Evolutionary conservation across 2,888 invertebrate species (phyloP), one percentile per base, ranked within the genome.

Genomic region (Tridacna gigas): DNA sequence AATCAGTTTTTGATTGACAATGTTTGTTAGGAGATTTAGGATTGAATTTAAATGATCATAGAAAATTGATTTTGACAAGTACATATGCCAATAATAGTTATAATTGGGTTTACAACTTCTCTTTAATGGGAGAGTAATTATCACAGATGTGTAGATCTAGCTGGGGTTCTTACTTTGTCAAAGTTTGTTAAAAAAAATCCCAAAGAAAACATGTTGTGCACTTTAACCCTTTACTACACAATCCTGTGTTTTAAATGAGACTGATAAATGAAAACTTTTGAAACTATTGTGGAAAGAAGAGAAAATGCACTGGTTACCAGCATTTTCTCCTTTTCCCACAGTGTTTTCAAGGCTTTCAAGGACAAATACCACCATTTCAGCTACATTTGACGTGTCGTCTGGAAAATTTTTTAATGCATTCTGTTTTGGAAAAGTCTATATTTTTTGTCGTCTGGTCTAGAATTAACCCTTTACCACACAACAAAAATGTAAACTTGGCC

Each of bases 301-400:
- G 63, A 63, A 63, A 63, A n/a, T 63, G 22, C 22, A 5, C 26
- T 37, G 37, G 63, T 63, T 3, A 22, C 25, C n/a, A 22, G 63
- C 63, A 63, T n/a, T 63, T 63, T 63, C 63, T 63, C 25, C 63
- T 13, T 63, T 63, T 63, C 13, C 25, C 63, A 63, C 63, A 22
- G 13, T 63, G 63, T 63, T 63, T 63, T 63, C 63, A 51, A 51
- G 15, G 51, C 51, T n/a, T n/a, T n/a, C n/a, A n/a, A n/a, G n/a
- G n/a, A n/a, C n/a, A n/a, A n/a, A n/a, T n/a, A n/a, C n/a, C n/a
- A n/a, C n/a, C n/a, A n/a, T n/a, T n/a, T n/a, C n/a, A n/a, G n/a
- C n/a, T n/a, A n/a, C n/a, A n/a, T n/a, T n/a, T n/a, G n/a, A n/a
- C n/a, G n/a, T n/a, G n/a, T n/a, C n/a, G 37, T 37, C 37, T 37